A percentile compares a stretch with the other conserved stretches of the same genome.
These are phyloP conservation scores for Nibea coibor DNA, from an alignment of 2,113 vertebrate species.

Conservation along the genomic window DNA sequence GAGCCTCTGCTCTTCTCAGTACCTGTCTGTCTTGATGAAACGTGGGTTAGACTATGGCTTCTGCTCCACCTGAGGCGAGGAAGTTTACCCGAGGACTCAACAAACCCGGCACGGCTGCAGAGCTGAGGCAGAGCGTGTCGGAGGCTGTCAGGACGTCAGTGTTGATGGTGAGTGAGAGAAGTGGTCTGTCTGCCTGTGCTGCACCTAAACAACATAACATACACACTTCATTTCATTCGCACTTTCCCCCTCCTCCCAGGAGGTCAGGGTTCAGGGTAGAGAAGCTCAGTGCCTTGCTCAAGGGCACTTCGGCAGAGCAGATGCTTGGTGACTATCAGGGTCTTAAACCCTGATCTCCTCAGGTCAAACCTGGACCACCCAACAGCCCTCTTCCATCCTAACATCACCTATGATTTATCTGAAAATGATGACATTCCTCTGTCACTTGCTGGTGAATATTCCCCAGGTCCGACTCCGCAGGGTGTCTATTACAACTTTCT, in stretches of 20 bases:
- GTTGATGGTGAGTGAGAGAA: constrained; percentile 85
- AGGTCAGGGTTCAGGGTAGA: constrained; percentile 12
- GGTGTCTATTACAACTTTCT: constrained; percentile 60
- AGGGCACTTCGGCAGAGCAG: not conserved
- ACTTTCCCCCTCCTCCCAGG: not conserved
- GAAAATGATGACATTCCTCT: not conserved
- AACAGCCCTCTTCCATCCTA: not conserved
- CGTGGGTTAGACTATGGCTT: constrained; percentile 72
- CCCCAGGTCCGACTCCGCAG: not conserved
- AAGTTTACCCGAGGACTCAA: constrained; percentile 93
- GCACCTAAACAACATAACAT: not conserved
- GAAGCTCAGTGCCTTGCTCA: not conserved
- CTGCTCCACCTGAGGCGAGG: constrained; percentile 88
- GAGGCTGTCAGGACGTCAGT: constrained; percentile 93
- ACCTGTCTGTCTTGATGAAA: constrained; percentile 35
- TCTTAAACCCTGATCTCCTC: not conserved
- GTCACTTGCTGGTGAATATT: constrained; percentile 5
- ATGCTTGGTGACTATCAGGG: not conserved
- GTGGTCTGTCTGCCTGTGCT: not conserved
- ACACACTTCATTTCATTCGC: too few species aligned
- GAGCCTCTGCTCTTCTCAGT: not conserved
- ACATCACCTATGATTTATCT: not conserved
- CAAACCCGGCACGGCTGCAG: constrained; percentile 94
- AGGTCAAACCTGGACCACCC: not conserved
- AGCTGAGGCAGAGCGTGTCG: constrained; percentile 94